Evolutionary conservation across 2,797 vertebrate genomes (phyloP), one percentile per base, ranked within the genome.

Genomic region (Euphonia xanthogaster): DNA sequence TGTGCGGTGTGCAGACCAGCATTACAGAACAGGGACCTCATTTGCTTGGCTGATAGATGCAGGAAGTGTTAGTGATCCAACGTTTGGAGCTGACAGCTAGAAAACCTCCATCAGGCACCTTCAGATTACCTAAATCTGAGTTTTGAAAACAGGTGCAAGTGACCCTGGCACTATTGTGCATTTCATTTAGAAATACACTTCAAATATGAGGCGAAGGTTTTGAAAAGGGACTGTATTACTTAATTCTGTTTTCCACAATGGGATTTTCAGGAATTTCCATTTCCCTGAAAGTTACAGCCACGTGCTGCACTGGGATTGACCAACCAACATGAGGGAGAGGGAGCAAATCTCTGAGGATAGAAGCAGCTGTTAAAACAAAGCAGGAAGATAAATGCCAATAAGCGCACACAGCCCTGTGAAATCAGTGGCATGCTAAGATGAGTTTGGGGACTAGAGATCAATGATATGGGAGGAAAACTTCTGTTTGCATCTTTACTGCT

Each of bases 1-100:
- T 2, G 7, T 37, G 27, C 0, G 0, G 6, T 55, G 24, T 1
- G 2, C 28, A 40, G 48, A n/a, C 13, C n/a, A 67, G 42, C 37
- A 35, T 14, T 20, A 40, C n/a, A 45, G 60, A 53, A 72, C 1
- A 1, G 30, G 55, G 6, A 63, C 13, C 12, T 77, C 6, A 2
- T 50, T 47, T 67, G 40, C 33, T 35, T 75, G 27, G 4, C 37
- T 35, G 28, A 44, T 40, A 45, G 21, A 50, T 80, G 39, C 39
- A 54, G 57, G 42, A 79, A 24, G 27, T 60, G n/a, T 77, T 86
- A 27, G 27, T 5, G 12, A 58, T 71, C 18, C 18, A 27, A 50
- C 20, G 23, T 83, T 3, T 23, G 53, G 45, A 71, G 66, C 7
- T 66, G 45, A 30, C 20, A 58, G 37, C 20, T 83, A 57, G 57